Percentiles rank a stretch among this genome's conserved stretches.
These are phyloP conservation scores for Holotrichia oblita DNA, from an alignment of 1,140 invertebrate species.

Conservation along the genomic window DNA sequence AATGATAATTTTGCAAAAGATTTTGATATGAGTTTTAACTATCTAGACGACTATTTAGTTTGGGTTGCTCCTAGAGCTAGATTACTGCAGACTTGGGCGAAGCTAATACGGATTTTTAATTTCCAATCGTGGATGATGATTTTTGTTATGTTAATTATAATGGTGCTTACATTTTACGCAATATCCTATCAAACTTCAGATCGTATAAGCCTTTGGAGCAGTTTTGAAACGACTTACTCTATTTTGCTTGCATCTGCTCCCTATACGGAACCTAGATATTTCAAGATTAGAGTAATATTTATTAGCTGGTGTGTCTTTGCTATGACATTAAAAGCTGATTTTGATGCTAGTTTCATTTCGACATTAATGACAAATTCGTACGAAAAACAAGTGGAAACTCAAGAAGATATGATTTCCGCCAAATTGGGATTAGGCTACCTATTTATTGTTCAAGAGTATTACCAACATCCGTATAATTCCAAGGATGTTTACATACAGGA, in stretches of 20 bases:
- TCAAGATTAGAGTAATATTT: background rate
- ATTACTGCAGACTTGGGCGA: background rate
- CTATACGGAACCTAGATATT: background rate
- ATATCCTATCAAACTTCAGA: background rate
- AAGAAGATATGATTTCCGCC: constrained; percentile 1
- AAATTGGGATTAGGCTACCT: background rate
- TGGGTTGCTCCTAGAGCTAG: constrained; percentile 34
- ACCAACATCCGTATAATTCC: constrained; percentile 19
- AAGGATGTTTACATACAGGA: background rate
- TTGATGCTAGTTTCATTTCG: constrained; percentile 22
- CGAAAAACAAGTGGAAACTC: constrained; percentile 14
- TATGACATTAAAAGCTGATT: background rate
- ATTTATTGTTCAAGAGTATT: background rate
- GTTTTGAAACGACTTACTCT: background rate
- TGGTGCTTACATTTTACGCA: background rate
- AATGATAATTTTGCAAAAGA: background rate
- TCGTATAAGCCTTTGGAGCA: background rate
- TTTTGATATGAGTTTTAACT: constrained; percentile 27
- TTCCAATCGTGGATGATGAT: constrained; percentile 13
- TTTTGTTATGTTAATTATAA: background rate
- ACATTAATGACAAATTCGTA: background rate
- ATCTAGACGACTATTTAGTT: constrained; percentile 20
- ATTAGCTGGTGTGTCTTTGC: background rate
- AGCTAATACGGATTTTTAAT: constrained; percentile 9
- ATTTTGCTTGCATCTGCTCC: background rate